These are phyloP conservation scores for Dolichotis patagonum DNA, from an alignment of 2,113 vertebrate genomes.

Conservation along the genomic window DNA sequence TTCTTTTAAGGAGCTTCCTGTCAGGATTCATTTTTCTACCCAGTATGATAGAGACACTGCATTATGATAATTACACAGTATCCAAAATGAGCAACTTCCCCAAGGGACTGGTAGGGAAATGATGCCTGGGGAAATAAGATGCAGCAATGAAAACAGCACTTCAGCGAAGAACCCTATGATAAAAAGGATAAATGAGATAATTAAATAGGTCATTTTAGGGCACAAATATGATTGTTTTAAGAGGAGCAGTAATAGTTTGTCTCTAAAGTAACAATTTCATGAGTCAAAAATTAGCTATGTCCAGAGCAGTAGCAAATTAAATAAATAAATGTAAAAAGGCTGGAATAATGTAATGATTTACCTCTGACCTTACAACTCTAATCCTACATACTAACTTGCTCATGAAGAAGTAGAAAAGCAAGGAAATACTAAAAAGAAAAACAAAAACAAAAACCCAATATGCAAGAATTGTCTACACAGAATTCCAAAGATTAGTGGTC, in stretches of 20 bases:
- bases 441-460: no score
- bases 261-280: conserved; percentile 34
- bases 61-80: neutral
- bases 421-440: neutral
- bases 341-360: conserved; percentile 35
- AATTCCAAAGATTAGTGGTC: conserved; percentile 10
- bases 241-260: conserved; percentile 4
- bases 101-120: neutral
- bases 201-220: neutral
- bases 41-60: neutral
- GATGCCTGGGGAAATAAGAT: neutral
- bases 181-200: neutral
- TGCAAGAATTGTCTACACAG: neutral
- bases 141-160: neutral
- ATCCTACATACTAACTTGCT: conserved; percentile 50
- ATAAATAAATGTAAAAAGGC: neutral
- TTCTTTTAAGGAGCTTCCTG: conserved; percentile 27
- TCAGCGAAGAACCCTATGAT: neutral
- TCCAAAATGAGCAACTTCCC: neutral
- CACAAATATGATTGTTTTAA: conserved; percentile 12
- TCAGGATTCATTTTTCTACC: neutral
- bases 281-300: conserved; percentile 46
- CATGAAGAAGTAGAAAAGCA: conserved; percentile 20
- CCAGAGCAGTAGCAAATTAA: conserved; percentile 38
- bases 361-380: conserved; percentile 4